A percentile compares a stretch with the other conserved stretches of the same genome.
phyloP scores from a whole-genome alignment of 2,797 vertebrate species.

The Percopsis omiscomaycus region DNA sequence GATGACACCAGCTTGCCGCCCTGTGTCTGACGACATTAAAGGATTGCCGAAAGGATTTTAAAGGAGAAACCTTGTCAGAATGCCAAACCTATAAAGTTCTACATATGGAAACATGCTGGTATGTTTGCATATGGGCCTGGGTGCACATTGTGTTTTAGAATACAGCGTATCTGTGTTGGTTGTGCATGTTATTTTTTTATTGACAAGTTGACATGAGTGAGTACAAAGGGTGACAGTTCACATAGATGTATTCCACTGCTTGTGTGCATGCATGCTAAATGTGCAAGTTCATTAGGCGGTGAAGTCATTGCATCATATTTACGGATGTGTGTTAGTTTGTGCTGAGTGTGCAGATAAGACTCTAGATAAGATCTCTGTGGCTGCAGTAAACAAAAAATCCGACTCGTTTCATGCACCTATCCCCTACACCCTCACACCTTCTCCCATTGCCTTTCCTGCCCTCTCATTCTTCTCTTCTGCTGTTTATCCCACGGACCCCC shows the following conservation, averaged over 20 bases:
- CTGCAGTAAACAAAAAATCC: background rate
- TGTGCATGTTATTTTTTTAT: too few relatives aligned
- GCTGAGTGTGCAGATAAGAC: conserved; percentile 10
- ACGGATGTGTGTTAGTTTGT: background rate
- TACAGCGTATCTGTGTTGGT: too few relatives aligned
- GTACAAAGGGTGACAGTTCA: background rate
- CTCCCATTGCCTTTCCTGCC: background rate
- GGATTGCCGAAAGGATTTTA: conserved; percentile 65
- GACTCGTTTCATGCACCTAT: too few relatives aligned
- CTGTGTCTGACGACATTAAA: conserved; percentile 62
- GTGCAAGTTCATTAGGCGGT: background rate
- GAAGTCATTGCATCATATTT: background rate
- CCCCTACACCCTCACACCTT: background rate
- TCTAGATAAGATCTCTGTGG: background rate
- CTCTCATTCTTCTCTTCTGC: background rate
- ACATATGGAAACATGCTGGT: conserved; percentile 12
- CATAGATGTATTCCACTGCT: background rate
- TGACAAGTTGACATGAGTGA: background rate
- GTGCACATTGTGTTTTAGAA: too few relatives aligned
- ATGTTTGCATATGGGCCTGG: too few relatives aligned
- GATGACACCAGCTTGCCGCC: conserved; percentile 70
- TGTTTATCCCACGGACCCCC: background rate
- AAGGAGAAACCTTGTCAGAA: conserved; percentile 34
- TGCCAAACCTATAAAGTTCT: conserved; percentile 30
- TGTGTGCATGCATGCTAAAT: background rate